Base-by-base conservation (phyloP, 2,113 vertebrate species). In the Lepus americanus region DNA sequence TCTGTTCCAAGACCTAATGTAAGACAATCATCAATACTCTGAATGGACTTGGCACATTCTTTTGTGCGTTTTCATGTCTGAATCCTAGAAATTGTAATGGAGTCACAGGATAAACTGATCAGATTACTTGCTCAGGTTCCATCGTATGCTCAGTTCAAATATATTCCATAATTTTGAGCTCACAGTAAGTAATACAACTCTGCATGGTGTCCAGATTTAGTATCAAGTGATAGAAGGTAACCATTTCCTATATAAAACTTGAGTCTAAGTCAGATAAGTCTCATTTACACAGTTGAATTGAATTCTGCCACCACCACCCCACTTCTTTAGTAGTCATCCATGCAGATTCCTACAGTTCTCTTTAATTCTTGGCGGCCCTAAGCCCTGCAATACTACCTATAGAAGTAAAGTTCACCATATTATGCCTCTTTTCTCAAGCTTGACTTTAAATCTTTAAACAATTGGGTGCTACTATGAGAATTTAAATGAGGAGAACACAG, bases 401-500 rank as follows among this genome's bases (percentile, higher is more conserved):
- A 69, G 6, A 25, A 89, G 36, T 73, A 87, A 83, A 61, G 73
- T 82, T 27, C 5, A 83, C 25, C 25, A 6, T 82, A 19, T 17
- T 51, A 20, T 95, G 55, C 33, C 51, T 73, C 67, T 53, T 78
- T 74, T 89, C 53, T 82, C 64, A 83, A 87, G n/a, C 25, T 69
- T 81, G 49, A 82, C 78, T 77, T 89, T 55, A 95, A 86, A 87
- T 44, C 53, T 67, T 88, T 85, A 86, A 89, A 72, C 20, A 94
- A 74, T 19, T 89, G 19, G 29, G 19, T 11, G 63, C n/a, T 61
- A 31, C 76, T 76, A 39, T 63, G 76, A 2, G 82, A 2, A 74
- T 36, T 33, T 66, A 23, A 74, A 72, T 51, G 33, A 73, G 14
- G 33, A 73, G 14, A 79, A 85, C 6, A 69, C 59, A 31, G 11